Conservation (phyloP, 1,140 invertebrate species). For the Dryas iulia region DNA sequence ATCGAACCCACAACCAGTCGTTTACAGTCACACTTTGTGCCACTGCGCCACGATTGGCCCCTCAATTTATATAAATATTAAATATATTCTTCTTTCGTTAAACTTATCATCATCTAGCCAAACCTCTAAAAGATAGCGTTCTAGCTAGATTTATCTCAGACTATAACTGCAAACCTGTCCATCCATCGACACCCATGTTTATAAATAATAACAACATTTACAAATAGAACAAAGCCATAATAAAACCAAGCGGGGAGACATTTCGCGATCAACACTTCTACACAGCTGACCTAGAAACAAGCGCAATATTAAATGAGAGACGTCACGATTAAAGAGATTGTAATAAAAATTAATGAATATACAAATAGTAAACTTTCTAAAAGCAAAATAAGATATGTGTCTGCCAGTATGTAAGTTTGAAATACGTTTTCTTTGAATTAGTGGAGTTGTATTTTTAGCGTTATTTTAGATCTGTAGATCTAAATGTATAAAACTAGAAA, state of each 20-base stretch:
- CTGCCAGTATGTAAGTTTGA: not conserved
- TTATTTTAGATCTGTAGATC: not conserved
- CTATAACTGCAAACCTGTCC: not conserved
- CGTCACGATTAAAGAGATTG: conserved; percentile 24
- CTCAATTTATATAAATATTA: too few species aligned
- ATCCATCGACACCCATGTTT: not conserved
- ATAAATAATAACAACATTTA: not conserved
- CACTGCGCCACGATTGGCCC: too few species aligned
- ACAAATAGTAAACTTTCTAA: conserved; percentile 30
- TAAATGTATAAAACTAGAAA: too few species aligned
- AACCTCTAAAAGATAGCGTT: too few species aligned
- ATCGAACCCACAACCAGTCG: too few species aligned
- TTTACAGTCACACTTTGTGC: too few species aligned
- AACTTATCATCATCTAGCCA: too few species aligned
- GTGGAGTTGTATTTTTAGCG: not conserved
- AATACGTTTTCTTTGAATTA: too few species aligned
- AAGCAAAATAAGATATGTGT: conserved; percentile 1
- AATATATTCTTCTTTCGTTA: too few species aligned
- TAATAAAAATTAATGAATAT: conserved; percentile 26
- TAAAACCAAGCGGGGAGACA: conserved; percentile 8
- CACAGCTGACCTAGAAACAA: conserved; percentile 16
- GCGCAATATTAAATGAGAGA: conserved; percentile 7
- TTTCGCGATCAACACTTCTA: conserved; percentile 14
- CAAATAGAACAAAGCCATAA: conserved; percentile 7
- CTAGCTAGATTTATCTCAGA: not conserved